Percentiles rank a stretch among this genome's conserved stretches.
Conservation (phyloP, 2,113 vertebrate genomes). For the Psophia crepitans region DNA sequence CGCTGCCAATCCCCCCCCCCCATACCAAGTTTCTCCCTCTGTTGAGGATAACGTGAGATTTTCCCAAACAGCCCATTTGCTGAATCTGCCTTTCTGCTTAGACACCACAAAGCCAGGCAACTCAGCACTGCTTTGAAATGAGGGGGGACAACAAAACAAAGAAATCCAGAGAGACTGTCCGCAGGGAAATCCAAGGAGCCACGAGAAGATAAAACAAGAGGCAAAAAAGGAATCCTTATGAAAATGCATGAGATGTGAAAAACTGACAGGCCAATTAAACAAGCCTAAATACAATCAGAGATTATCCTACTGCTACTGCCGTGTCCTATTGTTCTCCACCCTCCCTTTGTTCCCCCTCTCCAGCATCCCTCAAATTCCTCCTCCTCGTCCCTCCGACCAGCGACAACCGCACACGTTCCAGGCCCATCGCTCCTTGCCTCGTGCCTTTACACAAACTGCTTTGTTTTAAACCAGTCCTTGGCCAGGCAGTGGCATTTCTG, state of each 20-base stretch:
- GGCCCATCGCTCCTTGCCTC: background rate
- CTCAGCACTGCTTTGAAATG: background rate
- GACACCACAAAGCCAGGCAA: background rate
- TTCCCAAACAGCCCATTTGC: background rate
- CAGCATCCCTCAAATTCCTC: background rate
- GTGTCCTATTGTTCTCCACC: background rate
- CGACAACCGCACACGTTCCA: accelerated
- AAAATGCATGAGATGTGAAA: slow-evolving; percentile 48
- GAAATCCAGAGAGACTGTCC: background rate
- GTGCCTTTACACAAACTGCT: background rate
- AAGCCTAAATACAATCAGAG: background rate
- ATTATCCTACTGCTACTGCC: background rate
- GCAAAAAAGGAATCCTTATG: slow-evolving; percentile 24
- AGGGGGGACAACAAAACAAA: background rate
- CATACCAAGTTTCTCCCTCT: background rate
- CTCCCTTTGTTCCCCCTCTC: background rate
- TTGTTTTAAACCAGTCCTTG: background rate
- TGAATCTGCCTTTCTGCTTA: background rate
- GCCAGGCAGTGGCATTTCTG: background rate
- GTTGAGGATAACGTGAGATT: background rate
- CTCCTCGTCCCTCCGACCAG: background rate
- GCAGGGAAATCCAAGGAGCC: background rate
- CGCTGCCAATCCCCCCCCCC: background rate
- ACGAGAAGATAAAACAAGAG: background rate
- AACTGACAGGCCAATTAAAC: slow-evolving; percentile 51